Evolutionary conservation across 2,888 invertebrate genomes (phyloP), one percentile per base, ranked within the genome.

Genomic region (Matsumyia berberina): DNA sequence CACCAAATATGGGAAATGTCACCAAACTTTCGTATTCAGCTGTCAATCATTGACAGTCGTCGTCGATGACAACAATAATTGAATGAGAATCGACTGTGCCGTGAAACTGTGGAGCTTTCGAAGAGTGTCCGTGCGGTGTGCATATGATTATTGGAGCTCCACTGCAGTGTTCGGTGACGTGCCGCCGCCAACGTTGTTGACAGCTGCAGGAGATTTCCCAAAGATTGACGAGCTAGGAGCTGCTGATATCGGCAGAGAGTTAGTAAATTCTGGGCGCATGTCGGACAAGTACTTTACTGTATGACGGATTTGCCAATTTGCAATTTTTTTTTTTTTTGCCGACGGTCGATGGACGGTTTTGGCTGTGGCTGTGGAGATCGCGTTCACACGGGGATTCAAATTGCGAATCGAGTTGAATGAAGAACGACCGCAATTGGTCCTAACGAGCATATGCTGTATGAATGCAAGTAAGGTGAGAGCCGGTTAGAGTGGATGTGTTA

Each of bases 231-330:
- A 79, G 44, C 64, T 4, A 73, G 62, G 49, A 78, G 64, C 73
- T 9, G 73, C 46, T 55, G 70, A 64, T 82, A 70, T 77, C 82
- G n/a, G 44, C 79, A 24, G 64, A 66, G 74, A 74, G 85, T 85
- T 85, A 70, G 85, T 85, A 74, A 74, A 85, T 85, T 85, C 85
- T 85, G 85, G 85, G 85, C 24, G 1, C 79, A 79, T 85, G 85
- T 85, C 85, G 79, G 74, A 70, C 85, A 70, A 79, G 79, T 79
- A 85, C 85, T 85, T 85, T 85, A 74, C 85, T 69, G 85, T 79
- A 85, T 85, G 85, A 85, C 85, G 85, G 85, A 85, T 85, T 85
- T 79, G 79, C 74, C 85, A 79, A 85, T 85, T 85, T 85, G 79
- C 85, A 83, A 83, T 74, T 79, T 73, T 39, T 42, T 46, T 17